A percentile compares a stretch with the other conserved stretches of the same genome.
phyloP scores from a whole-genome alignment of 2,888 invertebrate genomes.

The Archips crataeganus region DNA sequence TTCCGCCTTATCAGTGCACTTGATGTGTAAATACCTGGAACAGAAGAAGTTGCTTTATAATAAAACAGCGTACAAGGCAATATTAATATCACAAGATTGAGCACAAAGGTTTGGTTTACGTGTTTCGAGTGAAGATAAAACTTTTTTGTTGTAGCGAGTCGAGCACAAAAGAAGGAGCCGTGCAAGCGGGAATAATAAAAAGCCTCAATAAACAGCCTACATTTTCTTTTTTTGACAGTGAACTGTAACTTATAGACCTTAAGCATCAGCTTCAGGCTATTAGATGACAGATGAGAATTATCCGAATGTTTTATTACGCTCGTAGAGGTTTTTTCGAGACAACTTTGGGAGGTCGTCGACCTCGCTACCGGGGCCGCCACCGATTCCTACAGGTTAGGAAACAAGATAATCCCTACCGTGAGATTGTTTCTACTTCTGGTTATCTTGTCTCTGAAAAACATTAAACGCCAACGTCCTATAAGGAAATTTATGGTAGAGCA shows the following conservation, averaged over 20 bases:
- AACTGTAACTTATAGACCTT: slow-evolving; percentile 74
- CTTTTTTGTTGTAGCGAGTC: slow-evolving; percentile 56
- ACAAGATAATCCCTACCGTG: slow-evolving; percentile 60
- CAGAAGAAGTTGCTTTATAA: slow-evolving; percentile 58
- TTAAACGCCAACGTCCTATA: slow-evolving; percentile 57
- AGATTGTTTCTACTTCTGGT: slow-evolving; percentile 65
- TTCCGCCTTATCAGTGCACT: slow-evolving; percentile 25
- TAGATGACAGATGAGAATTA: slow-evolving; percentile 78
- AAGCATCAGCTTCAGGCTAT: slow-evolving; percentile 66
- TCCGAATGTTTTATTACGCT: slow-evolving; percentile 74
- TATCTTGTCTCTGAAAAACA: slow-evolving; percentile 66
- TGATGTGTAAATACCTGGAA: slow-evolving; percentile 64
- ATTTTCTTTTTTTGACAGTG: slow-evolving; percentile 66
- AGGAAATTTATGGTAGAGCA: slow-evolving; percentile 43
- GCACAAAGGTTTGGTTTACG: slow-evolving; percentile 56
- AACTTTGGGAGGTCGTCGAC: slow-evolving; percentile 71
- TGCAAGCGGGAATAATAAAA: slow-evolving; percentile 66
- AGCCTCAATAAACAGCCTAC: slow-evolving; percentile 70
- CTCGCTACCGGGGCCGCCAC: slow-evolving; percentile 63
- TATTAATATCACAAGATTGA: slow-evolving; percentile 24
- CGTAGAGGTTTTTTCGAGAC: slow-evolving; percentile 65
- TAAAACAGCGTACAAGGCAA: slow-evolving; percentile 34
- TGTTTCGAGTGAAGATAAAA: slow-evolving; percentile 60
- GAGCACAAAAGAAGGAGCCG: slow-evolving; percentile 64
- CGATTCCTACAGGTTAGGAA: slow-evolving; percentile 66